Conservation (phyloP, 2,888 invertebrate species). For the Pollenia griseotomentosa region DNA sequence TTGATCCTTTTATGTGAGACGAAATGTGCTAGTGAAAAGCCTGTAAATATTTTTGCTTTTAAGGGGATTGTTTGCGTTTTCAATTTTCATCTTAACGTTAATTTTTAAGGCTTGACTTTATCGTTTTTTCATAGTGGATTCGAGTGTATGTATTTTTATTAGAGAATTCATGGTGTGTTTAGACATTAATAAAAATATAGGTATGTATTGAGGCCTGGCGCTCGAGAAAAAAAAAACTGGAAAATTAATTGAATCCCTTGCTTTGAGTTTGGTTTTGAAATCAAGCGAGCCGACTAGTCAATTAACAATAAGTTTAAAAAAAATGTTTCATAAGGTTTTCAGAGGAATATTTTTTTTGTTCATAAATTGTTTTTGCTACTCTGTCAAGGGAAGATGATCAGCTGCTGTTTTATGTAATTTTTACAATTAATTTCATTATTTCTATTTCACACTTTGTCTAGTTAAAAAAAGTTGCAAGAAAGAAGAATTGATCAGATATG, state of each 20-base stretch:
- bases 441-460: slow-evolving; percentile 57
- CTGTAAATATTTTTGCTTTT: slow-evolving; percentile 13
- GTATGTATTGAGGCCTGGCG: slow-evolving; percentile 67
- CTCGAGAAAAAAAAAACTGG: slow-evolving; percentile 27
- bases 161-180: slow-evolving; percentile 29
- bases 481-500: background rate
- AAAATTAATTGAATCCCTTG: slow-evolving; percentile 52
- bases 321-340: slow-evolving; percentile 1
- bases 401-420: slow-evolving; percentile 55
- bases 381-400: background rate
- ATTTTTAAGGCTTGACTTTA: slow-evolving; percentile 25
- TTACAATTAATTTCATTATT: slow-evolving; percentile 53
- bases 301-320: slow-evolving; percentile 50
- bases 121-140: background rate
- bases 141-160: background rate
- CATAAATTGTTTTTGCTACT: background rate
- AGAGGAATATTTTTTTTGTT: background rate
- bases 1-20: slow-evolving; percentile 66
- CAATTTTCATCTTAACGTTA: slow-evolving; percentile 44
- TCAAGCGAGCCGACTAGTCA: background rate
- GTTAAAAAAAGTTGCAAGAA: background rate
- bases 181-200: slow-evolving; percentile 39
- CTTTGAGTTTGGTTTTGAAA: background rate
- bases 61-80: slow-evolving; percentile 34
- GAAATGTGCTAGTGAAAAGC: slow-evolving; percentile 29